Evolutionary conservation across 2,797 vertebrate species (phyloP), one percentile per base, ranked within the genome.

Genomic region (Chrysocyon brachyurus): DNA sequence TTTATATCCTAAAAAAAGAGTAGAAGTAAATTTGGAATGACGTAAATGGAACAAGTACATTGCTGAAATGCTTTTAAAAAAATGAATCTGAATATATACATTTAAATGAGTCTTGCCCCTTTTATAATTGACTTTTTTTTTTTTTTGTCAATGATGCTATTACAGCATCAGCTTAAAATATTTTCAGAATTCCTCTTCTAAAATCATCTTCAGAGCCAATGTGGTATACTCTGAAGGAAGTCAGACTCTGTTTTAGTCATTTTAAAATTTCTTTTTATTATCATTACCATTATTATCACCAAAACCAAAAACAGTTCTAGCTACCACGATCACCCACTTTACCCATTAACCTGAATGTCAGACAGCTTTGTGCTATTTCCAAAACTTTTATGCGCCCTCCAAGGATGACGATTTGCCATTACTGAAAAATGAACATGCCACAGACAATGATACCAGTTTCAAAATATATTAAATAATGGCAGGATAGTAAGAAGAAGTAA

Each of bases 171-270:
- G 46, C 22, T 83, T 78, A 90, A 66, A 89, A 86, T 88, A 91
- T 86, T 95, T 95, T 85, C 82, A 36, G n/a, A 89, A 97, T 78
- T 78, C n/a, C 22, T 91, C 73, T 91, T 77, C 17, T 78, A 33
- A 93, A 95, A 86, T 56, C 11, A 28, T 56, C 78, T 91, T 91
- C 22, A 46, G 70, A 81, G 64, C 2, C 22, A 49, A 84, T 90
- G 26, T 90, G 64, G 52, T 57, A 95, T 52, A 89, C 16, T 56
- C 4, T 79, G 12, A 90, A 92, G 70, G 90, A 94, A 97, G 81
- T 36, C 46, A 70, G 73, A 46, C 26, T 96, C 59, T 57, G n/a
- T 63, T 64, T 86, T 83, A 81, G 17, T 61, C 61, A 84, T 59
- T 86, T 86, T 84, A 70, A 84, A 73, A 59, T 75, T 87, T 75